These are phyloP conservation scores for Heliconius cydno DNA, from an alignment of 2,888 invertebrate genomes.

Conservation along the genomic window DNA sequence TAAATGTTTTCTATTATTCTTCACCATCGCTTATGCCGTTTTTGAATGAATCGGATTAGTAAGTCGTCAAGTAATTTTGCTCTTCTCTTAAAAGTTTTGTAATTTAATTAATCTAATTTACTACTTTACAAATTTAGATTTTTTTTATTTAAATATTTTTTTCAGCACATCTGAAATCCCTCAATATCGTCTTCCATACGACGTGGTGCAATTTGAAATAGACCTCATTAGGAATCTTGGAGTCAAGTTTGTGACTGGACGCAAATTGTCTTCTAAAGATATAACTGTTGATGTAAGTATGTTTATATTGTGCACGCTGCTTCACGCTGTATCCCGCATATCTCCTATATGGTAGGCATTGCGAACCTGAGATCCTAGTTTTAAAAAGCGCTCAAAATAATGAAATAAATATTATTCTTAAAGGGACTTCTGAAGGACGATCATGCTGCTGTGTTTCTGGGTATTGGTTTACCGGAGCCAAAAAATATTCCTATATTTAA, in stretches of 20 bases:
- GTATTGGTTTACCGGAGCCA: constrained; percentile 95
- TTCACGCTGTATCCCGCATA: too few species aligned
- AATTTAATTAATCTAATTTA: too few species aligned
- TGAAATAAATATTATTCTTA: constrained; percentile 36
- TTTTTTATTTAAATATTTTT: constrained; percentile 42
- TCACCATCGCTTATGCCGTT: too few species aligned
- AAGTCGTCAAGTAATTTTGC: too few species aligned
- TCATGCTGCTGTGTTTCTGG: constrained; percentile 91
- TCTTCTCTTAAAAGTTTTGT: too few species aligned
- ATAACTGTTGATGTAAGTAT: constrained; percentile 87
- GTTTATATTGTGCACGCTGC: too few species aligned
- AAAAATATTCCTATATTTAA: constrained; percentile 91
- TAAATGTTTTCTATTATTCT: too few species aligned
- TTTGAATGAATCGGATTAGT: too few species aligned
- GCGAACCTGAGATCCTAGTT: too few species aligned
- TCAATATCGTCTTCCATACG: constrained; percentile 96
- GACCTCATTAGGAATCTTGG: constrained; percentile 95
- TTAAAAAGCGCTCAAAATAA: not conserved
- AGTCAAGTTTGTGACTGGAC: constrained; percentile 91
- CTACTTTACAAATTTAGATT: too few species aligned
- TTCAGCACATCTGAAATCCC: constrained; percentile 97
- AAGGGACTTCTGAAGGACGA: constrained; percentile 87
- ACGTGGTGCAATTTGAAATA: constrained; percentile 96
- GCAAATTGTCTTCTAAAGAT: constrained; percentile 87
- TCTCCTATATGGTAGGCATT: too few species aligned